Base-by-base conservation (phyloP, 2,113 vertebrate genomes). In the Ramphastos sulfuratus region DNA sequence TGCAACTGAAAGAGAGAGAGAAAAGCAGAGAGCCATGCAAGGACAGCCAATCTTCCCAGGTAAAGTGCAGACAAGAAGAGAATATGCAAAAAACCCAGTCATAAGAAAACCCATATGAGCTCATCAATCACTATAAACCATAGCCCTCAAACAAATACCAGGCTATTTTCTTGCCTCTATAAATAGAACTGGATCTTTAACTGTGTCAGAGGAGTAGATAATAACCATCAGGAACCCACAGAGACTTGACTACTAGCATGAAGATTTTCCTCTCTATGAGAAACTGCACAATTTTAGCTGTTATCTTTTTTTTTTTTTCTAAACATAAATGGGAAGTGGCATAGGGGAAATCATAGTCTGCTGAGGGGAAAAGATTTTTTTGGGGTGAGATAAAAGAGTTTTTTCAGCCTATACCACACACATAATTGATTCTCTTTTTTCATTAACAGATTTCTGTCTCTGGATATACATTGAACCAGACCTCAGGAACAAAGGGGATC, bases 171-270 rank as follows among this genome's bases (percentile, higher is more conserved):
- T 90, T 87, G 46, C 44, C 56, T 76, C 56, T 85, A 74, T 92
- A 95, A 96, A 75, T 69, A 94, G 50, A 94, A 44, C 35, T 10
- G 63, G 39, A 76, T 86, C 63, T 89, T 85, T 76, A 85, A 72
- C 65, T 30, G 8, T 7, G 2, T 71, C 75, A 85, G 81, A 87
- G 50, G 39, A 91, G 64, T 37, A 92, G 74, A 87, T 85, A 85
- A 89, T 79, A 89, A 89, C 44, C 81, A 79, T 66, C 35, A 89
- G 64, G 50, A 82, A 58, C 58, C 42, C 84, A 30, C 19, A 73
- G 91, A 77, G 88, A 59, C n/a, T 42, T 37, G 37, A 59, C 67
- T 91, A 70, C 21, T 46, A 91, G 84, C 64, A 64, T n/a, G 60
- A 85, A 87, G 39, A 77, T 52, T 89, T 75, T 86, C 44, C 28